Evolutionary conservation across 2,888 invertebrate genomes (phyloP).

Genomic region (Malachius bipustulatus): DNA sequence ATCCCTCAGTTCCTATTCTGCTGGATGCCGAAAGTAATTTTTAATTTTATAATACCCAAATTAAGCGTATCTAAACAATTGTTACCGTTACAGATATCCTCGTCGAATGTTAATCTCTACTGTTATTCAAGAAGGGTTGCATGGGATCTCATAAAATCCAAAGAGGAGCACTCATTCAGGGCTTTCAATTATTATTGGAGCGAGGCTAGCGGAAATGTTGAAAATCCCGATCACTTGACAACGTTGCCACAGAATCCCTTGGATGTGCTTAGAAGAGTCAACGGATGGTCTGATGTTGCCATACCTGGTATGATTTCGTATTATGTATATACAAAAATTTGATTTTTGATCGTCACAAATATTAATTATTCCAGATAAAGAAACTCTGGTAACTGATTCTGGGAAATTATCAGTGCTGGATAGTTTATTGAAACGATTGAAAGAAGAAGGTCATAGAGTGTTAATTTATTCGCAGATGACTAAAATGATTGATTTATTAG

Average conservation of each 20-base stretch:
- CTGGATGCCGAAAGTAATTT: constrained; percentile 52
- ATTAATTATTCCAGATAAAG: constrained; percentile 57
- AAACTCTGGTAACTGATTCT: constrained; percentile 88
- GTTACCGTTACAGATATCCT: constrained; percentile 33
- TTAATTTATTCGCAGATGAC: constrained; percentile 97
- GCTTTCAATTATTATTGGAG: constrained; percentile 33
- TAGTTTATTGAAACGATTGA: constrained; percentile 66
- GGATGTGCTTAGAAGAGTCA: constrained; percentile 30
- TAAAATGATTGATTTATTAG: constrained; percentile 90
- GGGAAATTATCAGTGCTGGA: constrained; percentile 88
- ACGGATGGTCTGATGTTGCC: constrained; percentile 73
- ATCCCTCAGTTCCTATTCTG: constrained; percentile 59
- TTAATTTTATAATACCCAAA: neutral
- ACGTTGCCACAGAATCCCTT: constrained; percentile 24
- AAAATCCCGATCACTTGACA: too few species aligned
- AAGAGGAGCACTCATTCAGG: constrained; percentile 33
- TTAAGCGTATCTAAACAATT: neutral
- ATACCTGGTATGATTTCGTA: too few species aligned
- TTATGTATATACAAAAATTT: too few species aligned
- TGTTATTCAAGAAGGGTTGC: constrained; percentile 61
- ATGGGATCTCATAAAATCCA: constrained; percentile 53
- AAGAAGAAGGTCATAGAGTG: constrained; percentile 82
- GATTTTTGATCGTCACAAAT: too few species aligned
- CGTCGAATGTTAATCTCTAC: constrained; percentile 39
- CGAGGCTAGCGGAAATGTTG: constrained; percentile 25